Percentiles rank a stretch among this genome's conserved stretches.
phyloP scores from a whole-genome alignment of 2,113 vertebrate species.

The Lepus timidus region DNA sequence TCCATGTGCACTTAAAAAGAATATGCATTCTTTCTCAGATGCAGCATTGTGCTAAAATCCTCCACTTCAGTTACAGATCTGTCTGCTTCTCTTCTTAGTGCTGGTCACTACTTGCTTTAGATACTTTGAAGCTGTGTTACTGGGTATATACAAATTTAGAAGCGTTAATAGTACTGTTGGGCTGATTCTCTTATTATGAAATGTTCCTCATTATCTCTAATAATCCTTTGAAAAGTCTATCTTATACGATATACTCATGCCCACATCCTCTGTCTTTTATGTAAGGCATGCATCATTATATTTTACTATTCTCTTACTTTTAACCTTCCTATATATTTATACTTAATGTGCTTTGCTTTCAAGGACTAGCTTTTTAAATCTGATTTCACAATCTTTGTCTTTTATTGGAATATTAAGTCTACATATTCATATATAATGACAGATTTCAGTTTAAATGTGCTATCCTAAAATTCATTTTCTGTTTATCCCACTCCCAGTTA shows the following conservation, averaged over 20 bases:
- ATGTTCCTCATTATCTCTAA: constrained; percentile 15
- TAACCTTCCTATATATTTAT: constrained; percentile 8
- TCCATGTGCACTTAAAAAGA: background rate
- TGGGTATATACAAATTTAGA: background rate
- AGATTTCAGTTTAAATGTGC: constrained; percentile 8
- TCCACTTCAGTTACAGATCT: background rate
- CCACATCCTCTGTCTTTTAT: background rate
- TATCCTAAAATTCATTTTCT: background rate
- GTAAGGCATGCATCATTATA: background rate
- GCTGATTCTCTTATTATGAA: background rate
- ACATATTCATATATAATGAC: constrained; percentile 16
- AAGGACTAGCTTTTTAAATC: background rate
- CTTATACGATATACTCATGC: background rate
- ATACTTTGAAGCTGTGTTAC: background rate
- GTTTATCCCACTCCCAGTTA: background rate
- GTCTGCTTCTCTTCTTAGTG: background rate
- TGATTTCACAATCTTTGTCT: constrained; percentile 36
- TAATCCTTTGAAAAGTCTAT: background rate
- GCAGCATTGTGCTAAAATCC: background rate
- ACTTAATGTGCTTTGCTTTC: background rate
- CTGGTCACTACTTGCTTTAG: constrained; percentile 17
- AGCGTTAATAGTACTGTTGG: background rate
- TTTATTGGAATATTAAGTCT: background rate
- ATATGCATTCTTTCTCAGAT: background rate
- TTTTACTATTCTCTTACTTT: constrained; percentile 19